Percentiles rank a stretch among this genome's conserved stretches.
Evolutionary conservation across 2,888 invertebrate genomes (phyloP).

Genomic region (Meiosimyza platycephala): DNA sequence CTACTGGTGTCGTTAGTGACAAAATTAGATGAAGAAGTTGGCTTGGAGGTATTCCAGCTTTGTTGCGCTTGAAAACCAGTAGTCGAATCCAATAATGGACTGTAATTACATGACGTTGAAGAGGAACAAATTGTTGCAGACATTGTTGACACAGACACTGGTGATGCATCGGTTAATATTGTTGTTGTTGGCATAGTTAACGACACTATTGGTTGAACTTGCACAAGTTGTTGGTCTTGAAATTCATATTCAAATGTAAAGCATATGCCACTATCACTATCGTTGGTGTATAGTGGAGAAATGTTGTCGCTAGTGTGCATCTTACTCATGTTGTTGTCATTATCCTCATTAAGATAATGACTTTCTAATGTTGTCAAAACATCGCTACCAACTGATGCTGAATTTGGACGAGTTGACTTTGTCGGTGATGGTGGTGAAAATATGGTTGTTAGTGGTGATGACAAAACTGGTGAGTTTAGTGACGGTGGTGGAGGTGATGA

Average conservation of each 20-base stretch:
- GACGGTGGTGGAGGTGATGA: constrained; percentile 37
- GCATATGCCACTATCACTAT: constrained; percentile 56
- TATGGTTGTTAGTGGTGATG: constrained; percentile 18
- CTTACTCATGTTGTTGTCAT: constrained; percentile 34
- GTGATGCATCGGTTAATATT: background rate
- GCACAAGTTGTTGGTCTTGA: constrained; percentile 63
- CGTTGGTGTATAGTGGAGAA: constrained; percentile 35
- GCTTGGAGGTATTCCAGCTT: background rate
- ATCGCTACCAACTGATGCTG: constrained; percentile 31
- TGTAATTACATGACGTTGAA: constrained; percentile 14
- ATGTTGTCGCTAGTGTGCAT: constrained; percentile 27
- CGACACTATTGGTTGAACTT: constrained; percentile 61
- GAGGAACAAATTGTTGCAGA: constrained; percentile 30
- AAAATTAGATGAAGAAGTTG: too few species aligned
- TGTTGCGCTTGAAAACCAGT: constrained; percentile 2
- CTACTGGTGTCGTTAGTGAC: too few species aligned
- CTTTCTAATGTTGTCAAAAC: constrained; percentile 20
- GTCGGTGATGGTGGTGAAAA: constrained; percentile 35
- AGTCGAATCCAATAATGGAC: constrained; percentile 15
- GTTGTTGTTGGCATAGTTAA: constrained; percentile 48
- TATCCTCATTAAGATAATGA: constrained; percentile 27
- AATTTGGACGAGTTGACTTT: constrained; percentile 19
- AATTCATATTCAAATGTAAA: constrained; percentile 64
- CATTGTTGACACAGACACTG: background rate
- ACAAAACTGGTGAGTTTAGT: constrained; percentile 31